Evolutionary conservation across 1,140 invertebrate genomes (phyloP), one percentile per base, ranked within the genome.

Genomic region (Saccostrea echinata): DNA sequence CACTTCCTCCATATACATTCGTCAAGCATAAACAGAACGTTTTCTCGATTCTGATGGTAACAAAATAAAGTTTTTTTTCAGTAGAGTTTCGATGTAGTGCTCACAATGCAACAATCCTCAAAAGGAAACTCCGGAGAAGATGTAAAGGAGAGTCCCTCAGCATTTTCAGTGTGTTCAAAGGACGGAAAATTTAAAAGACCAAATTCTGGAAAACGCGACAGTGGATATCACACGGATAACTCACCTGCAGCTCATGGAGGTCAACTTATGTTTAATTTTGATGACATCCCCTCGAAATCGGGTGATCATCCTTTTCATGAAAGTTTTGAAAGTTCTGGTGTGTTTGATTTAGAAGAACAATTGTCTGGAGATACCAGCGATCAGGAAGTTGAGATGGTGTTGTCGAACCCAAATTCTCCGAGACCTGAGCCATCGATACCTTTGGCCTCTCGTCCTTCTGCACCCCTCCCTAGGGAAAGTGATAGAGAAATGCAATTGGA

Each of bases 171-270:
- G 84, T 57, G 57, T 61, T 76, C 68, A 9, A 76, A 84, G 33
- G 84, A 84, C 24, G 57, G 27, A 35, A 64, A 84, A 84, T 2
- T 57, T 61, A 33, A 35, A 18, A 53, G 83, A 16, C 88, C 55
- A 0, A 51, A 52, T n/a, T 87, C 90, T n/a, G 55, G 83, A 61
- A 89, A 90, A 87, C 81, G 89, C 8, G 90, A 91, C 68, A 91
- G 90, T 88, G 90, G 90, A 30, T 91, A 91, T 84, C 35, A 64
- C 27, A 91, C 90, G 6, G 89, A 91, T 86, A 87, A 86, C 51
- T 90, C 91, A 18, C 91, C 91, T 3, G 91, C 90, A 52, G 64
- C 16, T n/a, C 81, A 43, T n/a, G 24, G 9, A 84, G 82, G 52
- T 8, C 53, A 80, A 27, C 53, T 86, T 3, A 86, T 89, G 35